Evolutionary conservation across 1,140 invertebrate genomes (phyloP).

Genomic region (Aphaenogaster ashmeadi): DNA sequence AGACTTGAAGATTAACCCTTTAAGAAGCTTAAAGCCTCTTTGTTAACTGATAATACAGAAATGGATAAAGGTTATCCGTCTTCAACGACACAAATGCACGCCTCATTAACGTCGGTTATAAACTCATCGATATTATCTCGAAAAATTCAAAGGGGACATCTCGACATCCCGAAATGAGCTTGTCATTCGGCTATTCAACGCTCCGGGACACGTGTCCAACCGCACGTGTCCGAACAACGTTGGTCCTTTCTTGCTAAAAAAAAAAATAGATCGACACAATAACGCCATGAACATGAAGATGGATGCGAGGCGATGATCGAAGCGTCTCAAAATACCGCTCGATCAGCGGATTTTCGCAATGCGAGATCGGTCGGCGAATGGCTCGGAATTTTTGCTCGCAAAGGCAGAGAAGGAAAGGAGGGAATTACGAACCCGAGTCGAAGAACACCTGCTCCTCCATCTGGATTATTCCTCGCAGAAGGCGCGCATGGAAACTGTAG

Average conservation of each 20-base stretch:
- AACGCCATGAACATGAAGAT: conserved; percentile 25
- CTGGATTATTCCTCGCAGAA: conserved; percentile 64
- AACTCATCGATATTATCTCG: conserved; percentile 41
- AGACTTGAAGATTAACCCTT: conserved; percentile 17
- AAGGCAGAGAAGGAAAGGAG: background rate
- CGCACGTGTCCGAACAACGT: background rate
- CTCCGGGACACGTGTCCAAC: background rate
- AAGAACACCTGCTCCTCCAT: conserved; percentile 56
- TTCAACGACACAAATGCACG: background rate
- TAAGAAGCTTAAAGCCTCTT: conserved; percentile 25
- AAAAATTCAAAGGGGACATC: conserved; percentile 2
- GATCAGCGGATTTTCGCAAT: conserved; percentile 40
- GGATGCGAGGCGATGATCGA: conserved; percentile 46
- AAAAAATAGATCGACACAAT: conserved; percentile 21
- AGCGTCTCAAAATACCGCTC: background rate
- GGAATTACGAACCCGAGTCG: conserved; percentile 41
- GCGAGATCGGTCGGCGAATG: conserved; percentile 28
- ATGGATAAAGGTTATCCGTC: conserved; percentile 14
- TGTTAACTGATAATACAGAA: conserved; percentile 47
- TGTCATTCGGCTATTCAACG: conserved; percentile 43
- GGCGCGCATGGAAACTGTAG: conserved; percentile 60
- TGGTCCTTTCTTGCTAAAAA: background rate
- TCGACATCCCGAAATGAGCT: conserved; percentile 31
- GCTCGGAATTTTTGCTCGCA: conserved; percentile 17
- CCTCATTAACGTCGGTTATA: conserved; percentile 48